phyloP scores from a whole-genome alignment of 1,140 invertebrate genomes.

The Steinernema feltiae region DNA sequence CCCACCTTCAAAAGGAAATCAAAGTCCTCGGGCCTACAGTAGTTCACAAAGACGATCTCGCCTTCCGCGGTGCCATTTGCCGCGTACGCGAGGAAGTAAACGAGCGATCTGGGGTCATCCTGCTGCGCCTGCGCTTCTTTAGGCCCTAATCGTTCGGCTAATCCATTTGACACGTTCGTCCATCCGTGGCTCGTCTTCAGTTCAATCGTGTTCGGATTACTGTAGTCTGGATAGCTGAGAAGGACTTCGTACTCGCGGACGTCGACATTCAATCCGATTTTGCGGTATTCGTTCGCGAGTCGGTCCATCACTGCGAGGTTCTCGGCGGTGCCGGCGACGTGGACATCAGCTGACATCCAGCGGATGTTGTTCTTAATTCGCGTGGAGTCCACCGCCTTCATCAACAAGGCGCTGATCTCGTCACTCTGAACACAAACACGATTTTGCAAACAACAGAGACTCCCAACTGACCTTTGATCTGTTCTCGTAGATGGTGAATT shows the following conservation, averaged over 20 bases:
- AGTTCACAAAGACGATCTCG: slow-evolving; percentile 22
- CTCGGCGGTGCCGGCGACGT: slow-evolving; percentile 14
- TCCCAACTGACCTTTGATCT: neutral
- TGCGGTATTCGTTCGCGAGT: neutral
- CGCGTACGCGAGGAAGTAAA: slow-evolving; percentile 18
- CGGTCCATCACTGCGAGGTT: neutral
- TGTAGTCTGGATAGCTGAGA: slow-evolving; percentile 18
- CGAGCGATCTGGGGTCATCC: slow-evolving; percentile 1
- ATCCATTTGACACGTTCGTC: neutral
- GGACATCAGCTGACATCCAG: neutral
- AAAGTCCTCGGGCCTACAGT: slow-evolving; percentile 18
- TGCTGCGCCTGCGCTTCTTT: neutral
- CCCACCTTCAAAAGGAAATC: neutral
- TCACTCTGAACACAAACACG: neutral
- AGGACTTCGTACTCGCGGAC: neutral
- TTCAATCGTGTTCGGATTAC: slow-evolving; percentile 17
- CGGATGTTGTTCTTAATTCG: slow-evolving; percentile 5
- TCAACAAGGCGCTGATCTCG: neutral
- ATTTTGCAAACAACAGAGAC: neutral
- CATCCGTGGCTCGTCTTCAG: neutral
- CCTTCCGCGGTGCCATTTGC: slow-evolving; percentile 17
- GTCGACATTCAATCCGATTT: neutral
- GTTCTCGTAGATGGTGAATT: neutral
- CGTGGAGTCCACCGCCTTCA: neutral
- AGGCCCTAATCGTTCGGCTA: slow-evolving; percentile 2